Percentiles rank a stretch among this genome's conserved stretches.
Evolutionary conservation across 2,113 vertebrate species (phyloP).

Genomic region (Heterotilapia buettikoferi): DNA sequence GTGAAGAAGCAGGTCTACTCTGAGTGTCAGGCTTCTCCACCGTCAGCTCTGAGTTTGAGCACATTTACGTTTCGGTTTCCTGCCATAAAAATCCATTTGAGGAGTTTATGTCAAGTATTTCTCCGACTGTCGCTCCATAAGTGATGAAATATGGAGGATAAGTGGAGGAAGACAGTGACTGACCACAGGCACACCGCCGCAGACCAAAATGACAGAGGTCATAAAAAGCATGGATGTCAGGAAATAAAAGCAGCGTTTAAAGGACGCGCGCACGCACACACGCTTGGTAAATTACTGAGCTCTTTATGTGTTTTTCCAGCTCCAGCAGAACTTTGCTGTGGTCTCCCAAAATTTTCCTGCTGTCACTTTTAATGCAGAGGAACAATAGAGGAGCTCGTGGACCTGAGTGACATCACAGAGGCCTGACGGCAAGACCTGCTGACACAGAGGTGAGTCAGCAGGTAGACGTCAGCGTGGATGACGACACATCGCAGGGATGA

Average conservation of each 20-base stretch:
- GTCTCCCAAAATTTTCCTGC: not conserved
- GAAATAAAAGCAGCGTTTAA: not conserved
- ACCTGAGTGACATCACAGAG: not conserved
- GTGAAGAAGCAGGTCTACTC: not conserved
- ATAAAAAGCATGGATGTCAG: constrained; percentile 1
- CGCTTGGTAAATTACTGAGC: not conserved
- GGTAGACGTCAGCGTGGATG: not conserved
- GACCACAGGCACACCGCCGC: not conserved
- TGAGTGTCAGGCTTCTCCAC: not conserved
- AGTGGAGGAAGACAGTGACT: constrained; percentile 4
- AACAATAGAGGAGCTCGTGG: not conserved
- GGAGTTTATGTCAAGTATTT: not conserved
- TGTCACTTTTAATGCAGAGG: not conserved
- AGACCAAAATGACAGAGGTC: constrained; percentile 17
- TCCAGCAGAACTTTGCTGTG: not conserved
- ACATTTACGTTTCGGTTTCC: not conserved
- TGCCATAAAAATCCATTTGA: not conserved
- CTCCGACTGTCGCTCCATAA: not conserved
- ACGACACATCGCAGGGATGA: not conserved
- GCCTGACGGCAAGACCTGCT: not conserved
- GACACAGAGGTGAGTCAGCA: not conserved
- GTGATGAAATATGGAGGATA: not conserved
- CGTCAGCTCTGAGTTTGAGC: not conserved
- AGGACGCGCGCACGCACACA: not conserved
- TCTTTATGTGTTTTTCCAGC: not conserved